phyloP scores from a whole-genome alignment of 2,888 invertebrate genomes.

The Atherix ibis region DNA sequence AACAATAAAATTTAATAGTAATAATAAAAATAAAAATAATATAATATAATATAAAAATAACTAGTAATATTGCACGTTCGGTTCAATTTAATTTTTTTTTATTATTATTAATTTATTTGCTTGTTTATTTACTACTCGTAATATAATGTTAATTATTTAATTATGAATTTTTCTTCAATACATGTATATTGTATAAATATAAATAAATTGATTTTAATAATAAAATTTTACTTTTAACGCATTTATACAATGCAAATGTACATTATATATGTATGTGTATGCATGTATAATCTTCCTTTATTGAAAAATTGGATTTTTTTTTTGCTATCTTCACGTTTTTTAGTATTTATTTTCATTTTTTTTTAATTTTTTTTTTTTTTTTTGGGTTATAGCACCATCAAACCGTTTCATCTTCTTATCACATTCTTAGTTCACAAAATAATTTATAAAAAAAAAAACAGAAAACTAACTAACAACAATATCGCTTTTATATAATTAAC shows the following conservation, averaged over 20 bases:
- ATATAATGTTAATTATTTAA: no score
- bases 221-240: conserved; percentile 2
- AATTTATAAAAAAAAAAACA: not conserved
- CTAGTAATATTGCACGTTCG: conserved; percentile 36
- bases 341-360: conserved; percentile 8
- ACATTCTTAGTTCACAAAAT: conserved; percentile 14
- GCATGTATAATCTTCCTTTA: no score
- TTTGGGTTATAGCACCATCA: conserved; percentile 33
- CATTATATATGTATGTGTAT: no score
- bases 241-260: no score
- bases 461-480: no score
- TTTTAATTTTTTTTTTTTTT: conserved; percentile 13
- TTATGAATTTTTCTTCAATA: no score
- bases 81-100: conserved; percentile 18
- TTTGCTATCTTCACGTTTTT: no score
- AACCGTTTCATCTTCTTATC: conserved; percentile 17
- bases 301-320: no score
- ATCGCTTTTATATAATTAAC: no score
- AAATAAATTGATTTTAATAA: no score
- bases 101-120: conserved; percentile 5
- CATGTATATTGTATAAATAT: no score
- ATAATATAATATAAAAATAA: conserved; percentile 23
- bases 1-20: no score
- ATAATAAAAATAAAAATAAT: conserved; percentile 11
- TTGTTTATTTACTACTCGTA: conserved; percentile 3